Conservation (phyloP, 2,797 vertebrate species). For the Ficedula albicollis region DNA sequence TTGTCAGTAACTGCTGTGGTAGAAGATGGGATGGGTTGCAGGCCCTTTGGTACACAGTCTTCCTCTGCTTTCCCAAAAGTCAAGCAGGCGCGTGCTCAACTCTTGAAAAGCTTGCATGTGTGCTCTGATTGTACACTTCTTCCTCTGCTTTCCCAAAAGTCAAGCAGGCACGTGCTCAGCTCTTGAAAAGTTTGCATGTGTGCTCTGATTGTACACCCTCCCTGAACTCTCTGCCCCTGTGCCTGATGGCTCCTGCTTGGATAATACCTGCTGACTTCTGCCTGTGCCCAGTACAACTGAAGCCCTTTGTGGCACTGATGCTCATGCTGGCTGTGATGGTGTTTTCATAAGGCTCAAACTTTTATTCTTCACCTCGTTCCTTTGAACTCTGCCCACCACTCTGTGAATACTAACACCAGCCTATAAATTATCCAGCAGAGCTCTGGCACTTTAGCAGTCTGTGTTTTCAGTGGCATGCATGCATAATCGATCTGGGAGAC, state of each 20-base stretch:
- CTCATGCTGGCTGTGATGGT: not conserved
- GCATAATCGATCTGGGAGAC: constrained; percentile 68
- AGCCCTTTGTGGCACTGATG: not conserved
- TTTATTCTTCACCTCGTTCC: constrained; percentile 54
- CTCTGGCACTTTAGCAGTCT: constrained; percentile 62
- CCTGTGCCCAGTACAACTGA: not conserved
- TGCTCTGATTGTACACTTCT: not conserved
- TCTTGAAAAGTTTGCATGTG: not conserved
- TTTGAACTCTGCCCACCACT: constrained; percentile 70
- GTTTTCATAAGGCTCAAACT: constrained; percentile 59
- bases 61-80: not conserved
- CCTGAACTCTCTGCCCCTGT: not conserved
- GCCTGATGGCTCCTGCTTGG: not conserved
- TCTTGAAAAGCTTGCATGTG: not conserved
- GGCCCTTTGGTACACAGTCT: not conserved
- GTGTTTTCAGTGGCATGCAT: constrained; percentile 62
- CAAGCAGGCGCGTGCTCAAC: not conserved
- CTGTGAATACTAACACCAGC: constrained; percentile 65
- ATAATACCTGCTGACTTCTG: not conserved
- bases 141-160: not conserved
- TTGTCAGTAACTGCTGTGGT: not conserved
- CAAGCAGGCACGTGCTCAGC: not conserved
- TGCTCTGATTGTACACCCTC: not conserved
- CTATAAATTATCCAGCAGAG: constrained; percentile 76
- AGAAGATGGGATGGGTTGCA: not conserved